phyloP scores from a whole-genome alignment of 2,113 vertebrate species.

The Deroptyus accipitrinus region DNA sequence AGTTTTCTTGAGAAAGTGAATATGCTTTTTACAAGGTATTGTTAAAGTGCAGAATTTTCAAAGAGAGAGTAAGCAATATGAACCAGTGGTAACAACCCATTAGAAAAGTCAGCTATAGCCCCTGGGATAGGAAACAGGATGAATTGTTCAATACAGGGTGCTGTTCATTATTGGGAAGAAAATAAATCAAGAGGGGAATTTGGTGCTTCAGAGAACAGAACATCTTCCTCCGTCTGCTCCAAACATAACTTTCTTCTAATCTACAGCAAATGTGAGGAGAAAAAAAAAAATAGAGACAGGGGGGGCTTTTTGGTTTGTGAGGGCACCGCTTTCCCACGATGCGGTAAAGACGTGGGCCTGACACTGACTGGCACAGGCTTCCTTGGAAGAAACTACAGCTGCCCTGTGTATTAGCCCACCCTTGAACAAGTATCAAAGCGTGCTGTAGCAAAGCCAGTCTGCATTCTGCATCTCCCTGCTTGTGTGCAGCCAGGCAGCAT shows the following conservation, averaged over 20 bases:
- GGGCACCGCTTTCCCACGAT: background rate
- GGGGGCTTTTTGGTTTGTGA: accelerated
- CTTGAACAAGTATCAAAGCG: accelerated
- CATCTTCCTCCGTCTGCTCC: background rate
- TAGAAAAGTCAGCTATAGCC: background rate
- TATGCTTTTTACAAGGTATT: background rate
- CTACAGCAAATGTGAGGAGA: background rate
- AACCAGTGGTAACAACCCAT: background rate
- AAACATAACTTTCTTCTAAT: background rate
- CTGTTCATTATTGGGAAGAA: background rate
- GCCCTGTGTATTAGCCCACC: accelerated
- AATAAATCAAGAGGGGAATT: background rate
- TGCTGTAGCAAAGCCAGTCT: background rate
- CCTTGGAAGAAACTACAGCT: background rate
- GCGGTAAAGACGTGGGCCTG: accelerated
- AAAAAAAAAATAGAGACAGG: background rate
- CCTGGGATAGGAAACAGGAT: background rate
- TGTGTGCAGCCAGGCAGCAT: background rate
- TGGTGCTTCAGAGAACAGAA: background rate
- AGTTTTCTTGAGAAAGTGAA: background rate
- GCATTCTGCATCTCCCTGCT: accelerated
- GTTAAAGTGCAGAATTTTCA: background rate
- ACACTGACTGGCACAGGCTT: background rate
- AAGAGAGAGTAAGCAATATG: background rate
- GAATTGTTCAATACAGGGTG: background rate